These are phyloP conservation scores for Gastrophysa polygoni DNA, from an alignment of 2,888 invertebrate genomes.

Conservation along the genomic window DNA sequence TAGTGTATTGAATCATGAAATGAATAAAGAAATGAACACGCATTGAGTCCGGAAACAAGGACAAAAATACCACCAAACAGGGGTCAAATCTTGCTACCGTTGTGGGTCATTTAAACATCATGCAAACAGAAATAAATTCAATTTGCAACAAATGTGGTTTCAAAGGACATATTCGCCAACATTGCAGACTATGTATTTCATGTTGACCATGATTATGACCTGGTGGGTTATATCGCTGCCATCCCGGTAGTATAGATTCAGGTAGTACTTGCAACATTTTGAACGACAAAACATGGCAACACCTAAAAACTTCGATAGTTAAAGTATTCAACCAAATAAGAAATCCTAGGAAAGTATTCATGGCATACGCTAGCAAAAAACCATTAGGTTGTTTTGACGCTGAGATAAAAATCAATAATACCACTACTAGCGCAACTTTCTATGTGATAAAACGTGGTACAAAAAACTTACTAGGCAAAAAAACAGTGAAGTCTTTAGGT, in stretches of 20 bases:
- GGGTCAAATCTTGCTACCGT: neutral
- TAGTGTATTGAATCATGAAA: too few relatives aligned
- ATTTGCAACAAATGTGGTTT: neutral
- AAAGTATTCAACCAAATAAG: constrained; percentile 5
- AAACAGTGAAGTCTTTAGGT: constrained; percentile 23
- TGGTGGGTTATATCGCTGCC: constrained; percentile 29
- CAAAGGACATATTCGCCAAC: neutral
- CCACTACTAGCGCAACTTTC: constrained; percentile 22
- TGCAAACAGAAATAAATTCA: neutral
- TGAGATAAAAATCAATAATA: constrained; percentile 15
- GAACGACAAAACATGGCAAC: neutral
- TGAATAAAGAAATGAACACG: neutral
- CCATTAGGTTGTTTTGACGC: constrained; percentile 34
- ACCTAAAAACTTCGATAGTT: neutral
- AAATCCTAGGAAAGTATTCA: neutral
- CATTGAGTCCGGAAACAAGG: neutral
- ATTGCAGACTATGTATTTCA: constrained; percentile 20
- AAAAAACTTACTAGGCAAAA: constrained; percentile 29
- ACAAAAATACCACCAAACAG: neutral
- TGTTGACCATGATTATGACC: constrained; percentile 19
- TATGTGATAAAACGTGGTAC: constrained; percentile 29
- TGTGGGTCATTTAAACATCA: neutral
- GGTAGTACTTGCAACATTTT: neutral
- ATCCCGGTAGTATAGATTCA: constrained; percentile 12
- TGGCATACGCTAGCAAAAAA: constrained; percentile 20